A percentile compares a stretch with the other conserved stretches of the same genome.
Evolutionary conservation across 1,140 invertebrate species (phyloP).

Genomic region (Drosophila carrolli): DNA sequence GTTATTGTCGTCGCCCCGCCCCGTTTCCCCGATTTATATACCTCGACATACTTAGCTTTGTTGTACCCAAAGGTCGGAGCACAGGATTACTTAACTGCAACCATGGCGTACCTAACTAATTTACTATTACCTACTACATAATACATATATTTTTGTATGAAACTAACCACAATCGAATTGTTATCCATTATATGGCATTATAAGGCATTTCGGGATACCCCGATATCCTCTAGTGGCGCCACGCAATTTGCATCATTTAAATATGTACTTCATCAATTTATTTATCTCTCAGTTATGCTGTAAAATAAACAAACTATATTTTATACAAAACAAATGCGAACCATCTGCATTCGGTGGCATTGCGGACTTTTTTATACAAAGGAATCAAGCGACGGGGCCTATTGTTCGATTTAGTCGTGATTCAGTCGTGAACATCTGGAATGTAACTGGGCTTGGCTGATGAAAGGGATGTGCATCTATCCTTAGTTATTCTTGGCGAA

Average conservation of each 20-base stretch:
- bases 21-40: slow-evolving; percentile 36
- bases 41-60: slow-evolving; percentile 45
- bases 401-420: slow-evolving; percentile 35
- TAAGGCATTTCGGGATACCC: slow-evolving; percentile 7
- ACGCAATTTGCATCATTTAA: slow-evolving; percentile 43
- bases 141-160: slow-evolving; percentile 47
- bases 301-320: slow-evolving; percentile 71
- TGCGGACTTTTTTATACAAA: slow-evolving; percentile 42
- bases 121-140: slow-evolving; percentile 39
- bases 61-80: slow-evolving; percentile 26
- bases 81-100: slow-evolving; percentile 46
- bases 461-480: background rate
- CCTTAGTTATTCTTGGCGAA: slow-evolving; percentile 86
- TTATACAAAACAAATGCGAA: slow-evolving; percentile 55
- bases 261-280: slow-evolving; percentile 55
- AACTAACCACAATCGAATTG: slow-evolving; percentile 45
- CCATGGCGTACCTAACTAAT: slow-evolving; percentile 47
- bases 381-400: slow-evolving; percentile 15
- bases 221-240: slow-evolving; percentile 8
- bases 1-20: slow-evolving; percentile 37
- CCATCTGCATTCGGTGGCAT: slow-evolving; percentile 13
- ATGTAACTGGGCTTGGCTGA: slow-evolving; percentile 41
- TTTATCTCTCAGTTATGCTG: slow-evolving; percentile 53
- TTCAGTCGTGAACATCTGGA: slow-evolving; percentile 46
- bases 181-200: slow-evolving; percentile 29